Evolutionary conservation across 1,140 invertebrate genomes (phyloP).

Genomic region (Lepidotrigona ventralis): DNA sequence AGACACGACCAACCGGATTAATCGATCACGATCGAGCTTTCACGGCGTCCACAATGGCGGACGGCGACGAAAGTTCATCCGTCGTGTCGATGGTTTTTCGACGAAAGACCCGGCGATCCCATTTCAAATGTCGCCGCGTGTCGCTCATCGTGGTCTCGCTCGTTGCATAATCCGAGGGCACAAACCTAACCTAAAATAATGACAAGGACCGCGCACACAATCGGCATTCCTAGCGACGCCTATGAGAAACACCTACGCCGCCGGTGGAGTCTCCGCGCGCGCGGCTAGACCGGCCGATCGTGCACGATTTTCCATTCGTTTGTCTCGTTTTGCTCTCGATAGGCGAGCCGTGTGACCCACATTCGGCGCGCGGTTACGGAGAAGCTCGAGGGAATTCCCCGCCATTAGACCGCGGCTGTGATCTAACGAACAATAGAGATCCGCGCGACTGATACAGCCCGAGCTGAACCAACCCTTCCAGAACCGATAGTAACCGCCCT

Average conservation of each 20-base stretch:
- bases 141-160: constrained; percentile 28
- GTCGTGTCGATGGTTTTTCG: constrained; percentile 3
- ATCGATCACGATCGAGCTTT: constrained; percentile 35
- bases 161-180: constrained; percentile 47
- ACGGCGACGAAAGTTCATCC: constrained; percentile 2
- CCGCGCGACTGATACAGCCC: not conserved
- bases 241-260: constrained; percentile 61
- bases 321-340: constrained; percentile 38
- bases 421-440: constrained; percentile 43
- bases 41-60: not conserved
- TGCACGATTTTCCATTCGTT: constrained; percentile 54
- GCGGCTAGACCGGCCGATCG: not conserved
- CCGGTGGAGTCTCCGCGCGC: not conserved
- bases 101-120: not conserved
- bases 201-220: constrained; percentile 56
- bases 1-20: not conserved
- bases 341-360: constrained; percentile 33
- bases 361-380: not conserved
- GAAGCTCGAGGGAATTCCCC: constrained; percentile 35
- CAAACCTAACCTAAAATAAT: constrained; percentile 54
- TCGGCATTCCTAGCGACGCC: constrained; percentile 56
- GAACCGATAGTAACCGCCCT: constrained; percentile 1
- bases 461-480: not conserved
- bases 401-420: constrained; percentile 11
- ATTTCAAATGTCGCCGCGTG: constrained; percentile 28